Evolutionary conservation across 2,888 invertebrate species (phyloP), one percentile per base, ranked within the genome.

Genomic region (Pyrgus malvae): DNA sequence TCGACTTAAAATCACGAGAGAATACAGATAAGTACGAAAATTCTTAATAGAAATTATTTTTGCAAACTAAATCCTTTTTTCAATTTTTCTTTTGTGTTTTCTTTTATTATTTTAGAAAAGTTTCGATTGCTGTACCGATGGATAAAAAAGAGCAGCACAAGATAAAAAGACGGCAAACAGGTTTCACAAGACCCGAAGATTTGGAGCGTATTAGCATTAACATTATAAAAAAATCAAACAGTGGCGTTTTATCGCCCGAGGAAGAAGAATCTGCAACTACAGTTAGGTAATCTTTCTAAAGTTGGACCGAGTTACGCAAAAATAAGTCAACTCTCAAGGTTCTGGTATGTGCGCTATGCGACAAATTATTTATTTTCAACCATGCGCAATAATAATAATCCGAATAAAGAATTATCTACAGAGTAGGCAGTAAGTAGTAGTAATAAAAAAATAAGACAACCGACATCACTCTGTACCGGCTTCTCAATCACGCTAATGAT

Each of bases 111-210:
- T 54, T 49, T 71, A 85, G 85, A 71, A 80, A 74, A 68, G 78
- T 83, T 3, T 79, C 75, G 4, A 68, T 85, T 44, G 65, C 62
- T 29, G 7, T 65, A 5, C 72, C 79, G 0, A 16, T 14, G 1
- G 23, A 55, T 2, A 56, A 48, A 2, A 63, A 59, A 49, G 61
- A 59, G n/a, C 56, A 46, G 14, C 60, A 40, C 27, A 73, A 76
- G 56, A 78, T 81, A 54, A 77, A 68, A 50, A 68, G 83, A 51
- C 71, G 81, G 3, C 80, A 76, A 56, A 83, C 86, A 3, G 86
- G 83, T 1, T 84, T 78, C 48, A 66, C 75, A 8, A 65, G 69
- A 2, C 63, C 67, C 1, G 76, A 76, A 55, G 64, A 66, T 14
- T 58, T 82, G 46, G 68, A 71, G 56, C 72, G 64, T 45, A 61